These are phyloP conservation scores for Colostygia pectinataria DNA, from an alignment of 2,888 invertebrate genomes.

Conservation along the genomic window DNA sequence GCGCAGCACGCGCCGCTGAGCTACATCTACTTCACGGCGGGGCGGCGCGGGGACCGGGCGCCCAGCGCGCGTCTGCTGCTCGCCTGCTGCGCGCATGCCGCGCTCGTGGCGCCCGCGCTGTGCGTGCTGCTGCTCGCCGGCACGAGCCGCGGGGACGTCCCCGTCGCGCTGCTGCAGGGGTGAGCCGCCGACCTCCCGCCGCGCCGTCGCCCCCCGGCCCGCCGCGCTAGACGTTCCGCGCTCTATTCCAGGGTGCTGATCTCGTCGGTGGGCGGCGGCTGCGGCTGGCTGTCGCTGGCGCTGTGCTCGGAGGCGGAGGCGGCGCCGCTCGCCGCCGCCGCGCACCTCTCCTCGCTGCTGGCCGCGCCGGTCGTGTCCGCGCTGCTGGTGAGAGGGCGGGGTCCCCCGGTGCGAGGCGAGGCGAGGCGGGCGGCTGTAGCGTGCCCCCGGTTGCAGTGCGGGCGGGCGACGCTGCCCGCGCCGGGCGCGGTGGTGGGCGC, in stretches of 20 bases:
- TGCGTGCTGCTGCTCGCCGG: slow-evolving; percentile 26
- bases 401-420: slow-evolving; percentile 43
- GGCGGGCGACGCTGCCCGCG: neutral
- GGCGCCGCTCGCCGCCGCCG: slow-evolving; percentile 42
- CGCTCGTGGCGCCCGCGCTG: slow-evolving; percentile 45
- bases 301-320: slow-evolving; percentile 39
- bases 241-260: slow-evolving; percentile 50
- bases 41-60: slow-evolving; percentile 25
- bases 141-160: slow-evolving; percentile 8
- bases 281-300: slow-evolving; percentile 65
- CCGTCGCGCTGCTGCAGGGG: slow-evolving; percentile 26
- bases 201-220: neutral
- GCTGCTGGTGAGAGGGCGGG: slow-evolving; percentile 57
- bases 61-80: slow-evolving; percentile 1
- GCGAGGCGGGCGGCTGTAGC: too few relatives aligned
- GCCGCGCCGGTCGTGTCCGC: slow-evolving; percentile 53
- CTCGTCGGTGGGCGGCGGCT: slow-evolving; percentile 57
- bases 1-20: slow-evolving; percentile 51
- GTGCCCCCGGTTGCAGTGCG: too few relatives aligned
- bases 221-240: neutral
- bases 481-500: slow-evolving; percentile 29
- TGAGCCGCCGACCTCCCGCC: slow-evolving; percentile 6
- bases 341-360: slow-evolving; percentile 46
- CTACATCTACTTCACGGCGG: slow-evolving; percentile 53
- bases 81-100: slow-evolving; percentile 37